These are phyloP conservation scores for Oreonectes daqikongensis DNA, from an alignment of 2,797 vertebrate species.

Conservation along the genomic window DNA sequence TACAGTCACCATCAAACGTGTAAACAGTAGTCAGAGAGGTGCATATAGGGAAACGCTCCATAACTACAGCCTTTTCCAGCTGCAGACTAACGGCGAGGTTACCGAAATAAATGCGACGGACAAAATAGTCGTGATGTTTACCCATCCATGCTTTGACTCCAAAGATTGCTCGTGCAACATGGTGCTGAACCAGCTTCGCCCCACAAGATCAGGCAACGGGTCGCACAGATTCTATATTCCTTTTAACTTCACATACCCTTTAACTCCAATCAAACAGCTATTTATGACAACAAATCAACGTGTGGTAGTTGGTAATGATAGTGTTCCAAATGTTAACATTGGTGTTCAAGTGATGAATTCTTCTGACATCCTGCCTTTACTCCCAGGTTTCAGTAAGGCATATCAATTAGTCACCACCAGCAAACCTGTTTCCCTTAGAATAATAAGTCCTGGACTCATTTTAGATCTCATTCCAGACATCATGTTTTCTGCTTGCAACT, in stretches of 20 bases:
- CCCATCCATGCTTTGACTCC: conserved; percentile 62
- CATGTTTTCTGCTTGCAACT: conserved; percentile 66
- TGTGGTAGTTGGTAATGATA: not conserved
- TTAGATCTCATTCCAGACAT: conserved; percentile 65
- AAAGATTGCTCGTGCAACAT: conserved; percentile 64
- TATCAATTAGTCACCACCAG: accelerated
- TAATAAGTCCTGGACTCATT: conserved; percentile 64
- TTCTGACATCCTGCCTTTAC: accelerated
- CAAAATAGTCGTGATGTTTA: conserved; percentile 62
- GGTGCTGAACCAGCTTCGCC: conserved; percentile 60
- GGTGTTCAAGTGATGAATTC: not conserved
- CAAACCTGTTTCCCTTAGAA: conserved; percentile 24
- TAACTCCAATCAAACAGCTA: accelerated
- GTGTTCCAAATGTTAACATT: accelerated
- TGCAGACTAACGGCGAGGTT: not conserved
- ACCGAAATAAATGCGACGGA: accelerated
- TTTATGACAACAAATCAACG: conserved; percentile 44
- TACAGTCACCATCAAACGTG: conserved; percentile 29
- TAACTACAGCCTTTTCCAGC: conserved; percentile 35
- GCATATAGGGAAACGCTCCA: accelerated
- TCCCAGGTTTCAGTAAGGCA: not conserved
- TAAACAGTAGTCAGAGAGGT: accelerated
- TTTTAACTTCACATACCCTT: conserved; percentile 52
- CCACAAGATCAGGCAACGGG: accelerated
- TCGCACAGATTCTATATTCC: conserved; percentile 60